Evolutionary conservation across 2,888 invertebrate genomes (phyloP).

Genomic region (Apeira syringaria): DNA sequence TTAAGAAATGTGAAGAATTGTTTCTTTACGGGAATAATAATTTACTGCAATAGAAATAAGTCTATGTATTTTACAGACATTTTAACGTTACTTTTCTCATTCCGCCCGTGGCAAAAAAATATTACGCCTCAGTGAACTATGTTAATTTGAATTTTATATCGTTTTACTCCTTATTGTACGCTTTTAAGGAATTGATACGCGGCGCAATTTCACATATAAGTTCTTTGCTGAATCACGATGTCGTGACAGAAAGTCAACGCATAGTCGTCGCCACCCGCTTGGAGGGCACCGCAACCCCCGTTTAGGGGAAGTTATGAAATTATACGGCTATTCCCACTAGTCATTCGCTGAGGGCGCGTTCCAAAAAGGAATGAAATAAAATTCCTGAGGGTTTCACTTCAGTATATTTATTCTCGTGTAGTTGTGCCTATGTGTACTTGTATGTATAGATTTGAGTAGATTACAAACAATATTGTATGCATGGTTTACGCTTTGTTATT

Average conservation of each 20-base stretch:
- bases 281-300: slow-evolving; percentile 10
- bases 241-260: slow-evolving; percentile 38
- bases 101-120: too few relatives aligned
- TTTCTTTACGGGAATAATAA: too few relatives aligned
- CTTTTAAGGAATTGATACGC: too few relatives aligned
- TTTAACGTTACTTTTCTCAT: too few relatives aligned
- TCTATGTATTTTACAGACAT: too few relatives aligned
- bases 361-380: slow-evolving; percentile 35
- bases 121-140: too few relatives aligned
- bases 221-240: slow-evolving; percentile 29
- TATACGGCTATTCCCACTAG: slow-evolving; percentile 53
- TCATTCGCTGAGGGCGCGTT: slow-evolving; percentile 47
- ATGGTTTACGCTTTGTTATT: slow-evolving; percentile 8
- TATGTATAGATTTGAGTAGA: not conserved
- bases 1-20: too few relatives aligned
- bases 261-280: slow-evolving; percentile 39
- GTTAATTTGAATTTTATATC: too few relatives aligned
- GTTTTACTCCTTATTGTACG: too few relatives aligned
- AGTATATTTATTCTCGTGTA: slow-evolving; percentile 4
- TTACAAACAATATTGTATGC: not conserved
- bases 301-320: slow-evolving; percentile 52
- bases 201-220: too few relatives aligned
- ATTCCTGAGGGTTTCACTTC: slow-evolving; percentile 31
- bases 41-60: too few relatives aligned
- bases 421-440: not conserved